Percentiles rank a stretch among this genome's conserved stretches.
These are phyloP conservation scores for Ranitomeya variabilis DNA, from an alignment of 2,113 vertebrate species.

Conservation along the genomic window DNA sequence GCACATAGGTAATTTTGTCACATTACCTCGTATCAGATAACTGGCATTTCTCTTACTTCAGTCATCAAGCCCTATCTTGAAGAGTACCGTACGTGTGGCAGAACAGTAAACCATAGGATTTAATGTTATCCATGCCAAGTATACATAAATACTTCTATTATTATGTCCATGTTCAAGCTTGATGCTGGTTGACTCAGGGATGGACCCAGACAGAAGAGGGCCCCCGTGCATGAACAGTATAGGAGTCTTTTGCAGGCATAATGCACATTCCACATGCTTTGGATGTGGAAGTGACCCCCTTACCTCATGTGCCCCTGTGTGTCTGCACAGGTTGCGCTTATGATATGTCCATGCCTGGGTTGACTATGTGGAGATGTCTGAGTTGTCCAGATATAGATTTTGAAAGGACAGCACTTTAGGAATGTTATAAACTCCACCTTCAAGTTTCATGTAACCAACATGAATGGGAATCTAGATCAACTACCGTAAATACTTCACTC, in stretches of 20 bases:
- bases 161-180: neutral
- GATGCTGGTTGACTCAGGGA: neutral
- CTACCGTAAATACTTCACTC: too few relatives aligned
- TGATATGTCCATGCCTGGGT: too few relatives aligned
- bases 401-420: neutral
- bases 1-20: conserved; percentile 6
- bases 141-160: neutral
- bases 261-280: too few relatives aligned
- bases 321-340: too few relatives aligned
- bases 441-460: too few relatives aligned
- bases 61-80: neutral
- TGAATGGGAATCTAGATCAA: too few relatives aligned
- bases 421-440: too few relatives aligned
- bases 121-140: neutral
- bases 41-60: conserved; percentile 30
- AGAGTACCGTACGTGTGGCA: neutral
- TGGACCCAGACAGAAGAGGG: too few relatives aligned
- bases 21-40: conserved; percentile 16
- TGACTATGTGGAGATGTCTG: neutral
- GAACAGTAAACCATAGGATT: conserved; percentile 2
- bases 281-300: too few relatives aligned
- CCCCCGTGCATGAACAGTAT: too few relatives aligned
- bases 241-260: too few relatives aligned
- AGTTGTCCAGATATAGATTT: neutral
- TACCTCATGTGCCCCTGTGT: too few relatives aligned